Base-by-base conservation (phyloP, 2,888 invertebrate genomes). In the Limnephilus lunatus region DNA sequence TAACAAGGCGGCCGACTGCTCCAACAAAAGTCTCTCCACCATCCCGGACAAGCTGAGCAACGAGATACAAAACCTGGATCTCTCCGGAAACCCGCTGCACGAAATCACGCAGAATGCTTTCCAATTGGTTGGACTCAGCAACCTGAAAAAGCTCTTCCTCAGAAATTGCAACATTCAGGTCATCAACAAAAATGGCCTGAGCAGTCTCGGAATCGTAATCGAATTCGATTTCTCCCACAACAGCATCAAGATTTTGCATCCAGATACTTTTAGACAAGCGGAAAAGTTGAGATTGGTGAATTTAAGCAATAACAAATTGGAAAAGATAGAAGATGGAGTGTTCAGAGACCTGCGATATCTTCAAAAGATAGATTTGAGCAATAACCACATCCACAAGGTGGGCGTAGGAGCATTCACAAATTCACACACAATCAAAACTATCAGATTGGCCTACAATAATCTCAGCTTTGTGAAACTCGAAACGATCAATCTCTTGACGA, bases 161-260 rank as follows among this genome's bases (percentile, higher is more conserved):
- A 97, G 96, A 94, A 97, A 98, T 94, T 98, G 98, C 95, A 97
- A 97, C 93, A 96, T 99, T 90, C 96, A 97, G 93, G 96, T 96
- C 32, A 96, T 99, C n/a, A 97, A 98, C 94, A 97, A 97, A 92
- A 97, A 97, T 94, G 98, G 98, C 1, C 97, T 99, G 94, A 97
- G 97, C 94, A 97, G 97, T 4, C 96, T 99, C 53, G 97, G 96
- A 90, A 97, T 98, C 94, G 96, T 98, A 94, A 98, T 98, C 93
- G 98, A 98, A 95, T 95, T 99, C 94, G 98, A 99, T 95, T 95
- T 99, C 94, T 98, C 98, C 3, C 96, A 97, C 94, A 99, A 99
- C 94, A 96, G 96, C 68, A 97, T 98, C 83, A 96, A 96, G 90
- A 96, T 95, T 11, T 95, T 98, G 91, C 96, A 97, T 94, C 96